Evolutionary conservation across 2,797 vertebrate species (phyloP).

Genomic region (Eidolon dupreanum): DNA sequence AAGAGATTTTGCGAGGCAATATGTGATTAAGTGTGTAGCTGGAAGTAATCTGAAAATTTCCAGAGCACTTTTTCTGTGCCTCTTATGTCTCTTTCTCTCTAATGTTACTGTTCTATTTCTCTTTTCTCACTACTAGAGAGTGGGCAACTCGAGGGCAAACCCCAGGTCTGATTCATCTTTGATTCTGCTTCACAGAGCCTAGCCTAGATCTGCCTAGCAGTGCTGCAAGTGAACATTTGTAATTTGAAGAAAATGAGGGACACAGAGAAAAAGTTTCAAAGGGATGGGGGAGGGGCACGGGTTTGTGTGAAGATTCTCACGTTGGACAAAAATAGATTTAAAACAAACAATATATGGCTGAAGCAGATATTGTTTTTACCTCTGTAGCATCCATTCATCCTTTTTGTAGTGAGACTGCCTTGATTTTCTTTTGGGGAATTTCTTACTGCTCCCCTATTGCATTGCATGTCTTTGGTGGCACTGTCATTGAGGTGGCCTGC

Average conservation of each 20-base stretch:
- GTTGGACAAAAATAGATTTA: neutral
- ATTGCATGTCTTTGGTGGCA: neutral
- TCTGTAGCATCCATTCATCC: neutral
- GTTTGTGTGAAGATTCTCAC: neutral
- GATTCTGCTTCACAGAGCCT: neutral
- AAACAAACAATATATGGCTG: neutral
- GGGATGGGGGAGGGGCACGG: neutral
- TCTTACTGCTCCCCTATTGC: neutral
- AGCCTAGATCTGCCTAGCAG: neutral
- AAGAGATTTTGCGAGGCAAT: neutral
- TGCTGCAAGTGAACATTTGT: neutral
- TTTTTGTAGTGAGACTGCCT: neutral
- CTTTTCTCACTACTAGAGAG: neutral
- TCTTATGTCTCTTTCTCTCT: neutral
- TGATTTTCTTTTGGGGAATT: neutral
- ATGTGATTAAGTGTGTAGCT: conserved; percentile 4
- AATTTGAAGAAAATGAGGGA: neutral
- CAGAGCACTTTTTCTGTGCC: neutral
- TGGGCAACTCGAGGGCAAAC: neutral
- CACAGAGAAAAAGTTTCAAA: neutral
- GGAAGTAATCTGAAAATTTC: neutral
- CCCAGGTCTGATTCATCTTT: neutral
- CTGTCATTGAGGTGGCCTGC: neutral
- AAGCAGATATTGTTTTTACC: neutral
- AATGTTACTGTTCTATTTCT: neutral